These are phyloP conservation scores for Antigone vipio DNA, from an alignment of 2,113 vertebrate genomes.

Conservation along the genomic window DNA sequence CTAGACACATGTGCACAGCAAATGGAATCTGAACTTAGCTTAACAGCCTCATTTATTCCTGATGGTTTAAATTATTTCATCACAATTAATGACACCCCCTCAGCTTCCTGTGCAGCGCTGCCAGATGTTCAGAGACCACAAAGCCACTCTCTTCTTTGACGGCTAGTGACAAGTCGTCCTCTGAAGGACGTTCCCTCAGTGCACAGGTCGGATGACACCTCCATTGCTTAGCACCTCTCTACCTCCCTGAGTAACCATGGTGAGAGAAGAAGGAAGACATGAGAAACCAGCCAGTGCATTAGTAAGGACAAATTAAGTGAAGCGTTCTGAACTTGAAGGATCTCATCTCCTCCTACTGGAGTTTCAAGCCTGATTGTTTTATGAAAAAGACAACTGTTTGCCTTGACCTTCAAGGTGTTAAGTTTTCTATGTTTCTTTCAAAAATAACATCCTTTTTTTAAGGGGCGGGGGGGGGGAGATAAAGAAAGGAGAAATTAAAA, in stretches of 20 bases:
- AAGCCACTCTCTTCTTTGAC: conserved; percentile 86
- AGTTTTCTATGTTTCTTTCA: background rate
- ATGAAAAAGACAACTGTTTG: background rate
- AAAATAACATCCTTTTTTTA: background rate
- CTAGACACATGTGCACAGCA: conserved; percentile 82
- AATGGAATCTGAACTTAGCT: conserved; percentile 89
- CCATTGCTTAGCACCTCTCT: conserved; percentile 77
- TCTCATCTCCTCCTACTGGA: conserved; percentile 28
- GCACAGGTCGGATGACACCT: conserved; percentile 77
- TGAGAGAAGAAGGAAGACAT: conserved; percentile 66
- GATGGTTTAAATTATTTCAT: conserved; percentile 99
- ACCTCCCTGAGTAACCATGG: conserved; percentile 69
- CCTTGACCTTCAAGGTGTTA: background rate
- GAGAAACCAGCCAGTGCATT: conserved; percentile 63
- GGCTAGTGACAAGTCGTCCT: conserved; percentile 90
- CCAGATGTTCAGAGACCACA: conserved; percentile 98
- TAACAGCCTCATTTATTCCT: conserved; percentile 98
- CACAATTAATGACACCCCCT: conserved; percentile 97
- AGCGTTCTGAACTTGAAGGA: conserved; percentile 46
- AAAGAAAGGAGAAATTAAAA: background rate
- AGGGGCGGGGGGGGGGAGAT: fast-evolving
- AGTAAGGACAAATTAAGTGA: conserved; percentile 64
- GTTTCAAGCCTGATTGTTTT: conserved; percentile 38
- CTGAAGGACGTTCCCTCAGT: conserved; percentile 88
- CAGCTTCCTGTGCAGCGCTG: conserved; percentile 85